Evolutionary conservation across 2,797 vertebrate species (phyloP).

Genomic region (Mormyrus proboscirostris): DNA sequence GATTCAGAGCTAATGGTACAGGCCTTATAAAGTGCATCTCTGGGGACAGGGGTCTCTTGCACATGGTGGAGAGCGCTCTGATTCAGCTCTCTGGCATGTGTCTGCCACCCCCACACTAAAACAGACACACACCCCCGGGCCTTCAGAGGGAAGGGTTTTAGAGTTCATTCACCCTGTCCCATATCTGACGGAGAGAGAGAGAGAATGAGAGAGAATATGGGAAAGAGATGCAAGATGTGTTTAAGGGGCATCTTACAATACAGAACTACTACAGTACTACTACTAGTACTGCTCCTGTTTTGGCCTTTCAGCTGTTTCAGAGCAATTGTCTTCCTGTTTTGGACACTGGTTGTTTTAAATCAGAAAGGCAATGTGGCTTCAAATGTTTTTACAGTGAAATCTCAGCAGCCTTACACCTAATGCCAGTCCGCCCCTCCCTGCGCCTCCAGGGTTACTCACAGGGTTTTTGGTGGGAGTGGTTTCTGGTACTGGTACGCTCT

Average conservation of each 20-base stretch:
- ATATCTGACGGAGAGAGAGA: background rate
- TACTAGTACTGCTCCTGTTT: background rate
- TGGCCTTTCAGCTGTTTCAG: background rate
- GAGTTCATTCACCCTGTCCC: slow-evolving; percentile 24
- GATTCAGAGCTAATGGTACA: background rate
- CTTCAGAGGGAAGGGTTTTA: background rate
- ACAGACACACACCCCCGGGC: background rate
- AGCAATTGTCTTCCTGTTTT: background rate
- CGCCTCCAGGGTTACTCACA: background rate
- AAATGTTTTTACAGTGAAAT: background rate
- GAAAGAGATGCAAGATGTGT: background rate
- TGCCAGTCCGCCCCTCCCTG: background rate
- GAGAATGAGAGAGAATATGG: background rate
- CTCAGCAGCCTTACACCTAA: background rate
- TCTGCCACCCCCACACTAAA: background rate
- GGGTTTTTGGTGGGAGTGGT: background rate
- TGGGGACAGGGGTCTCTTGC: background rate
- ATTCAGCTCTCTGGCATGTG: slow-evolving; percentile 23
- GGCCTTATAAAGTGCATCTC: background rate
- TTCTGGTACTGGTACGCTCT: background rate
- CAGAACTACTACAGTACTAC: too few relatives aligned
- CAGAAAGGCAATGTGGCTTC: background rate
- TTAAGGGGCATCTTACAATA: background rate
- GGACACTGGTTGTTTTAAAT: background rate
- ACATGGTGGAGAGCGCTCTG: background rate